These are phyloP conservation scores for Microctonus brassicae DNA, from an alignment of 2,888 invertebrate genomes.

Conservation along the genomic window DNA sequence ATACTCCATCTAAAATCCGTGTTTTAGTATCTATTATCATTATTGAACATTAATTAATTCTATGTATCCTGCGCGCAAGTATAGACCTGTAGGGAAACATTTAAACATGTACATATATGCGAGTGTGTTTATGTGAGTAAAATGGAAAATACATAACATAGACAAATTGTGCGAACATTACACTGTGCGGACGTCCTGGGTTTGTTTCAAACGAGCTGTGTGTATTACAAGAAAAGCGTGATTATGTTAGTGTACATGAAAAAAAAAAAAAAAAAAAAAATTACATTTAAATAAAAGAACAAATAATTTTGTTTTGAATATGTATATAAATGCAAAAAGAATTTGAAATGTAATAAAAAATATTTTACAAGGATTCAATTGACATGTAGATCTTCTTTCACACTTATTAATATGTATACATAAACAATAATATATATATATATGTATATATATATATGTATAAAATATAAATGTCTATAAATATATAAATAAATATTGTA, in stretches of 20 bases:
- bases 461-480: too few relatives aligned
- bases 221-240: slow-evolving; percentile 22
- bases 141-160: slow-evolving; percentile 1
- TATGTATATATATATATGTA: background rate
- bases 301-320: too few relatives aligned
- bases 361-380: background rate
- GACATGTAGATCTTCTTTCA: too few relatives aligned
- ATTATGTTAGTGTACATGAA: slow-evolving; percentile 14
- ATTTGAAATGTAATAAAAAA: background rate
- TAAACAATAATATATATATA: background rate
- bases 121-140: slow-evolving; percentile 11
- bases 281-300: too few relatives aligned
- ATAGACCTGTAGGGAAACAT: background rate
- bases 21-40: background rate
- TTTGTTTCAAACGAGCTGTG: slow-evolving; percentile 1
- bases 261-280: background rate
- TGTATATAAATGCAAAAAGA: too few relatives aligned
- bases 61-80: background rate
- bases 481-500: too few relatives aligned
- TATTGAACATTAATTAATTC: background rate
- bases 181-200: slow-evolving; percentile 12
- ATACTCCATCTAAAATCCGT: background rate
- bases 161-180: slow-evolving; percentile 12
- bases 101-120: slow-evolving; percentile 9
- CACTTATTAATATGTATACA: background rate